Conservation (phyloP, 2,113 vertebrate species). For the Prochilodus magdalenae region DNA sequence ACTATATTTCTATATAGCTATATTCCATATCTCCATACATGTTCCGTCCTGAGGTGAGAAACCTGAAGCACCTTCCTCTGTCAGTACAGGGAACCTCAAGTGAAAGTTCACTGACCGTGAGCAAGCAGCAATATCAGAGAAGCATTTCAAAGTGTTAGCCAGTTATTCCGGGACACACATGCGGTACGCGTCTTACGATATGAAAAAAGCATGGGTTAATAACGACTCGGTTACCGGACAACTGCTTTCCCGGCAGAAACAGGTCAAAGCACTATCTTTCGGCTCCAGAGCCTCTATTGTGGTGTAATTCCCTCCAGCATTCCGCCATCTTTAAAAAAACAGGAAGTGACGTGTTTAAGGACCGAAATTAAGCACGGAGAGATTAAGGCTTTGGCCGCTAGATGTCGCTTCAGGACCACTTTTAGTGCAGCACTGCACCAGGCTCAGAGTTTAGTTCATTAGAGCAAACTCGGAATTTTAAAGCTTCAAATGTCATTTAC, state of each 20-base stretch:
- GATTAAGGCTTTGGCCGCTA: neutral
- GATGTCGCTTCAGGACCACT: constrained; percentile 10
- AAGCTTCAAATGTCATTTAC: neutral
- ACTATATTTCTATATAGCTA: too few relatives aligned
- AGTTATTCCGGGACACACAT: neutral
- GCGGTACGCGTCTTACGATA: neutral
- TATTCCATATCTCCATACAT: neutral
- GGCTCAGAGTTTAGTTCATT: neutral
- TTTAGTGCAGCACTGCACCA: neutral
- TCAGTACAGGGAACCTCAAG: neutral
- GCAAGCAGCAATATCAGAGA: neutral
- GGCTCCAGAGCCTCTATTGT: neutral
- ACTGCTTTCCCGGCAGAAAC: neutral
- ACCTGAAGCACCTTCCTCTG: too few relatives aligned
- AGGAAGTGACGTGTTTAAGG: constrained; percentile 31
- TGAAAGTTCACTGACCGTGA: neutral
- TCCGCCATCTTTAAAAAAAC: constrained; percentile 56
- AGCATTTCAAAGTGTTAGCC: neutral
- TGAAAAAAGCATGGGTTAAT: neutral
- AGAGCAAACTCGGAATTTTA: neutral
- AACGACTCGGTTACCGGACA: neutral
- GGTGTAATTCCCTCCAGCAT: neutral
- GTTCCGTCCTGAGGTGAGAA: neutral
- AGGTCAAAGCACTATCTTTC: constrained; percentile 16
- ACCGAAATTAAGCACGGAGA: constrained; percentile 1